Conservation (phyloP, 2,888 invertebrate species). For the Drosophila meridionalis region DNA sequence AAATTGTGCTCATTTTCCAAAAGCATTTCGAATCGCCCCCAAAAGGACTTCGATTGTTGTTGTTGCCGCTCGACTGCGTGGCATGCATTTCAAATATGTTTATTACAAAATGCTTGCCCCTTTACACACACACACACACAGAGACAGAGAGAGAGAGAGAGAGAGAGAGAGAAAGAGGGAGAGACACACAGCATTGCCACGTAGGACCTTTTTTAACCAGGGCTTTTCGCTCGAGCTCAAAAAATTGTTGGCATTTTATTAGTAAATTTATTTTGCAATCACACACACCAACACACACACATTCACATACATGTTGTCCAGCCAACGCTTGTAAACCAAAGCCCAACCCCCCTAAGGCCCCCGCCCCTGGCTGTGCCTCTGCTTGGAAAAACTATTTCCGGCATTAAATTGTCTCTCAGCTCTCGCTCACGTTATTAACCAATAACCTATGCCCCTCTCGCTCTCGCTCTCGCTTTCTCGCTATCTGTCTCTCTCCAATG, state of each 20-base stretch:
- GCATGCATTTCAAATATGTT: constrained; percentile 75
- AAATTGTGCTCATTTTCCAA: constrained; percentile 73
- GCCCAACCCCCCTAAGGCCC: not conserved
- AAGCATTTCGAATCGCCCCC: constrained; percentile 60
- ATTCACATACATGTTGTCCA: not conserved
- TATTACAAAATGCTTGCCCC: constrained; percentile 69
- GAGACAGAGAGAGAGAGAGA: not conserved
- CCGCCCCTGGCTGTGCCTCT: not conserved
- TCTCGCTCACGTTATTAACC: constrained; percentile 28
- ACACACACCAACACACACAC: constrained; percentile 21
- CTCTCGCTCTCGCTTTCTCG: not conserved
- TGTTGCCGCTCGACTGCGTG: constrained; percentile 54
- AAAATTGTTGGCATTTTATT: constrained; percentile 72
- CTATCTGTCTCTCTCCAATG: not conserved
- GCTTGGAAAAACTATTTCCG: constrained; percentile 69
- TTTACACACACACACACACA: constrained; percentile 23
- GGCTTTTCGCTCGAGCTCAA: not conserved
- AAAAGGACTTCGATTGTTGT: constrained; percentile 31
- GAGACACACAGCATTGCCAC: not conserved
- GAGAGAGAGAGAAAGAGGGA: too few species aligned
- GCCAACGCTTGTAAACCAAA: not conserved
- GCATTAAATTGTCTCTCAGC: constrained; percentile 64
- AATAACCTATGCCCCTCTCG: not conserved
- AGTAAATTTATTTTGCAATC: constrained; percentile 68
- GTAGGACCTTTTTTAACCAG: constrained; percentile 29